Conservation (phyloP, 2,888 invertebrate species). For the Drosophila meridiana region DNA sequence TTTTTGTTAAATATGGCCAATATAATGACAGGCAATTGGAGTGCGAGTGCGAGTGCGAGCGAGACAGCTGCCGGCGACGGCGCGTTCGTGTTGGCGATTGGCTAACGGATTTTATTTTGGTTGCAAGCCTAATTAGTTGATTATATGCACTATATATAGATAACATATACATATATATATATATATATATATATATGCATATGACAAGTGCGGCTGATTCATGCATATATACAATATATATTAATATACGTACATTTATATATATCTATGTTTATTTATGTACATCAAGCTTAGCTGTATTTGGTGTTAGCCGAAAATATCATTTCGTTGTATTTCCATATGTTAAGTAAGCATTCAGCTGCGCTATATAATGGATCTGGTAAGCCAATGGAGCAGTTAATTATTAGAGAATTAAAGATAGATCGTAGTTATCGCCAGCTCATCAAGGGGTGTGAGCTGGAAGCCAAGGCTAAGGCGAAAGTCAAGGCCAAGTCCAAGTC, state of each 20-base stretch:
- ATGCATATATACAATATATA: not conserved
- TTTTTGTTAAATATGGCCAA: slow-evolving; percentile 60
- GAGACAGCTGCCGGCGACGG: slow-evolving; percentile 15
- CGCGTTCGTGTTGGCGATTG: slow-evolving; percentile 39
- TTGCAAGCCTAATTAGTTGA: slow-evolving; percentile 47
- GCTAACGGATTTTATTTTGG: slow-evolving; percentile 34
- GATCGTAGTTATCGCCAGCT: not conserved
- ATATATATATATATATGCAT: slow-evolving; percentile 3
- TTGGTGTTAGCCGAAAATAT: slow-evolving; percentile 4
- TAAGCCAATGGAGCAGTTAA: not conserved
- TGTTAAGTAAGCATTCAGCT: slow-evolving; percentile 16
- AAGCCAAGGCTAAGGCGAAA: not conserved
- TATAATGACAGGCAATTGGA: slow-evolving; percentile 24
- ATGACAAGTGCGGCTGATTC: slow-evolving; percentile 3
- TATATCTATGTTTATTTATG: not conserved
- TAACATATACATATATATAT: not conserved
- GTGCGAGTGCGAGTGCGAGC: slow-evolving; percentile 16
- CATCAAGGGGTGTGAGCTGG: not conserved
- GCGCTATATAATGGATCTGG: slow-evolving; percentile 23
- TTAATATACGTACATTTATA: not conserved
- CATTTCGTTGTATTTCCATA: slow-evolving; percentile 11
- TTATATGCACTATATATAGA: slow-evolving; percentile 2
- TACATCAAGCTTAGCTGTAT: slow-evolving; percentile 8
- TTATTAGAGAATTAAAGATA: not conserved
- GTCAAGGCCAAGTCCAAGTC: not conserved